These are phyloP conservation scores for Corythornis cristatus DNA, from an alignment of 2,113 vertebrate species.

Conservation along the genomic window DNA sequence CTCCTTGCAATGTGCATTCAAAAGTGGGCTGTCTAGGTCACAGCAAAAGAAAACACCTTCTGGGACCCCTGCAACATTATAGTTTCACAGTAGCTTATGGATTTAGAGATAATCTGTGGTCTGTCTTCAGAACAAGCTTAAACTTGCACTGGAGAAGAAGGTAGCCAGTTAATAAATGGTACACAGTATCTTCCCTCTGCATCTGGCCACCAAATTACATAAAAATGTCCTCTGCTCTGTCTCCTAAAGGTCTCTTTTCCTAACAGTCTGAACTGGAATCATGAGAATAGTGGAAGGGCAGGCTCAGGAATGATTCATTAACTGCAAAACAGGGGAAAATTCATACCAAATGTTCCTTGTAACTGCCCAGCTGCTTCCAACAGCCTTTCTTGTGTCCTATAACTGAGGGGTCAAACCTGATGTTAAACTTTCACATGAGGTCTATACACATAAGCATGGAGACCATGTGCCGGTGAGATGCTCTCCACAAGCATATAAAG, in stretches of 20 bases:
- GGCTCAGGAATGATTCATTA: constrained; percentile 61
- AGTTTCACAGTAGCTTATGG: not conserved
- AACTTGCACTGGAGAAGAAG: not conserved
- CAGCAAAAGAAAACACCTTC: not conserved
- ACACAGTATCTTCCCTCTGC: not conserved
- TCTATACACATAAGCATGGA: not conserved
- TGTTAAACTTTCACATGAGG: constrained; percentile 11
- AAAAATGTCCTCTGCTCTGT: not conserved
- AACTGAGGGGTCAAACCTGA: constrained; percentile 18
- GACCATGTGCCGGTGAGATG: not conserved
- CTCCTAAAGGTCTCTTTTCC: constrained; percentile 16
- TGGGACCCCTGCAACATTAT: not conserved
- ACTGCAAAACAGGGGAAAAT: constrained; percentile 60
- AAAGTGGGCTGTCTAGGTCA: not conserved
- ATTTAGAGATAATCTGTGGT: not conserved
- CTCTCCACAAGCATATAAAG: not conserved
- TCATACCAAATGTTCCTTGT: constrained; percentile 60
- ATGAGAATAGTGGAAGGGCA: constrained; percentile 52
- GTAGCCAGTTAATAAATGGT: not conserved
- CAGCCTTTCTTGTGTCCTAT: constrained; percentile 6
- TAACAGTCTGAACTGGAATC: constrained; percentile 22
- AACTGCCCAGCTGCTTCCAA: constrained; percentile 36
- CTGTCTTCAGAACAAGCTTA: not conserved
- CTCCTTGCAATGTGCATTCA: not conserved
- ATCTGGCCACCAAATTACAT: not conserved